These are phyloP conservation scores for Argyresthia albistria DNA, from an alignment of 2,888 invertebrate genomes.

Conservation along the genomic window DNA sequence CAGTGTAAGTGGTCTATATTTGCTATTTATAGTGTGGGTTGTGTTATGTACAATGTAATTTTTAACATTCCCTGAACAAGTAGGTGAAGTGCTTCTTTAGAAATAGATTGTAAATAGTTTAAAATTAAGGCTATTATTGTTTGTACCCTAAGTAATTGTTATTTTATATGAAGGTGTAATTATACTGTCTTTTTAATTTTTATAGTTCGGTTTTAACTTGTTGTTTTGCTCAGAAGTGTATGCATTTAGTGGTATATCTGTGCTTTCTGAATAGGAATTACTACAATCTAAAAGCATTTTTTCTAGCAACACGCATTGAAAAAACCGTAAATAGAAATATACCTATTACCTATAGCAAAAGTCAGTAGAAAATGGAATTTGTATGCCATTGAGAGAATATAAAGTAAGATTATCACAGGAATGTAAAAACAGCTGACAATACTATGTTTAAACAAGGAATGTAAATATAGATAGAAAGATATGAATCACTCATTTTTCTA, in stretches of 20 bases:
- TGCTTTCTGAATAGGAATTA: neutral
- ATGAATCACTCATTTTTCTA: slow-evolving; percentile 56
- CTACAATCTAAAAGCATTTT: neutral
- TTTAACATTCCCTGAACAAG: slow-evolving; percentile 47
- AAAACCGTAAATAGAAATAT: neutral
- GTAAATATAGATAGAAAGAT: slow-evolving; percentile 40
- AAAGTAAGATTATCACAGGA: slow-evolving; percentile 44
- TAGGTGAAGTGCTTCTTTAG: slow-evolving; percentile 52
- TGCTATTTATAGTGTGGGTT: slow-evolving; percentile 68
- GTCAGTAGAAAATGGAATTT: slow-evolving; percentile 1
- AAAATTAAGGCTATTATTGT: slow-evolving; percentile 28
- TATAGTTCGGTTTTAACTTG: slow-evolving; percentile 16
- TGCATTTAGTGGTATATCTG: neutral
- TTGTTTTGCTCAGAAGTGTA: neutral
- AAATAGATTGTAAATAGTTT: slow-evolving; percentile 61
- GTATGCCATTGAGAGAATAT: slow-evolving; percentile 25
- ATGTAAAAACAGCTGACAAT: slow-evolving; percentile 67
- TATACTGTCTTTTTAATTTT: too few relatives aligned
- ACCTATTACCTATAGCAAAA: too few relatives aligned
- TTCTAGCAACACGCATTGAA: neutral
- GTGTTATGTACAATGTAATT: slow-evolving; percentile 66
- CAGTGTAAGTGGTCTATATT: slow-evolving; percentile 27
- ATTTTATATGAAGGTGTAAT: neutral
- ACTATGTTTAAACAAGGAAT: slow-evolving; percentile 48
- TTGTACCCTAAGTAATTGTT: slow-evolving; percentile 19